Base-by-base conservation (phyloP, 2,797 vertebrate species). In the Columba guinea region DNA sequence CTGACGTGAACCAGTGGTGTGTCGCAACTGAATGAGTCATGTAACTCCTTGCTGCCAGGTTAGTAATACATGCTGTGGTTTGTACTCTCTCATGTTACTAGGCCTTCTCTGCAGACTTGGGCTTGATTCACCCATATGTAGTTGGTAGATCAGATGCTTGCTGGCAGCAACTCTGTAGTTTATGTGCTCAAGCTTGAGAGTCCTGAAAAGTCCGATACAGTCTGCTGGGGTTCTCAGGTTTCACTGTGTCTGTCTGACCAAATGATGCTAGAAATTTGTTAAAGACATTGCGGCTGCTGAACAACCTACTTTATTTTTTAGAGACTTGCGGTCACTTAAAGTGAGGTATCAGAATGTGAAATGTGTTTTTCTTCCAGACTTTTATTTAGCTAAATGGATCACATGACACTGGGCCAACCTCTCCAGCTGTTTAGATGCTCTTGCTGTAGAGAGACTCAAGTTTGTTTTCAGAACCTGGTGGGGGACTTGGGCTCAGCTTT, bases 401-500 rank as follows among this genome's bases (percentile, higher is more conserved):
- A 6, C 6, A 6, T 24, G 41, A 35, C 5, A 2, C 20, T 65
- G 35, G 41, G 39, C 10, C 35, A 69, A 3, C 51, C 37, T 65
- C 18, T 75, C 26, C 39, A 39, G 46, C n/a, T 0, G 0, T 3
- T 68, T 10, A 63, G n/a, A 35, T 46, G 8, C 28, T 74, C 32
- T 77, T 80, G 64, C 41, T 91, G 34, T 26, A 22, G 22, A 32
- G 39, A 87, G 19, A 19, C 22, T 84, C 28, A 18, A 23, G 46
- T 35, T 89, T 68, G 55, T 76, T 83, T 85, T 67, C 39, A 81
- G 84, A 78, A 81, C 30, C 13, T 64, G 17, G 13, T 34, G 39
- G 75, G 39, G 10, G 20, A 26, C 23, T 91, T 1, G 1, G 30
- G 8, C 48, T 80, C 48, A 73, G 15, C 64, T 71, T 85, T 60